Conservation (phyloP, 2,888 invertebrate genomes). For the Dynastes hyllus region DNA sequence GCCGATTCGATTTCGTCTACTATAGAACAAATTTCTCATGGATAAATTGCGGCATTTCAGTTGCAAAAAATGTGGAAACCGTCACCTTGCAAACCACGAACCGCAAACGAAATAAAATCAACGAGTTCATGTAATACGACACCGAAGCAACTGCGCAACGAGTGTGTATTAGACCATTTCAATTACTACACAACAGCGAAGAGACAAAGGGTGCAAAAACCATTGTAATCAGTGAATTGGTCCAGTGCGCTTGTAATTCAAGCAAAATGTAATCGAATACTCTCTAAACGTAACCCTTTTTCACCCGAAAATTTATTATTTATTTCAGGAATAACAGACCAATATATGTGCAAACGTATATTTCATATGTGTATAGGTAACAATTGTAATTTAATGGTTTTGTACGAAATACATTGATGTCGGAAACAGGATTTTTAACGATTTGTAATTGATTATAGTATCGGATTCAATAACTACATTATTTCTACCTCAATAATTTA, state of each 20-base stretch:
- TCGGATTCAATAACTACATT: background rate
- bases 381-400: slow-evolving; percentile 28
- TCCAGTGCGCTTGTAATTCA: slow-evolving; percentile 59
- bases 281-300: slow-evolving; percentile 50
- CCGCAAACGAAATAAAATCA: slow-evolving; percentile 65
- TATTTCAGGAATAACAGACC: slow-evolving; percentile 31
- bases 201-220: slow-evolving; percentile 58
- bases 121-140: slow-evolving; percentile 60
- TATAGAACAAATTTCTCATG: slow-evolving; percentile 50
- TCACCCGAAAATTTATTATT: slow-evolving; percentile 50
- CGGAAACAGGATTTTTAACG: slow-evolving; percentile 17
- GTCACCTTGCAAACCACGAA: slow-evolving; percentile 64
- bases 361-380: background rate
- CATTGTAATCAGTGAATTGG: slow-evolving; percentile 58
- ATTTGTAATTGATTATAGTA: slow-evolving; percentile 10
- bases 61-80: slow-evolving; percentile 57
- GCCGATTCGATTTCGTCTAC: slow-evolving; percentile 38
- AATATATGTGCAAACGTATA: background rate
- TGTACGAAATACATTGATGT: background rate
- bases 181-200: slow-evolving; percentile 55
- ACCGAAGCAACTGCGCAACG: slow-evolving; percentile 62
- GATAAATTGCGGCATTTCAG: slow-evolving; percentile 52
- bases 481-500: background rate
- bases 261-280: slow-evolving; percentile 53
- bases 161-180: slow-evolving; percentile 61